Evolutionary conservation across 2,888 invertebrate species (phyloP).

Genomic region (Oscheius sp.): DNA sequence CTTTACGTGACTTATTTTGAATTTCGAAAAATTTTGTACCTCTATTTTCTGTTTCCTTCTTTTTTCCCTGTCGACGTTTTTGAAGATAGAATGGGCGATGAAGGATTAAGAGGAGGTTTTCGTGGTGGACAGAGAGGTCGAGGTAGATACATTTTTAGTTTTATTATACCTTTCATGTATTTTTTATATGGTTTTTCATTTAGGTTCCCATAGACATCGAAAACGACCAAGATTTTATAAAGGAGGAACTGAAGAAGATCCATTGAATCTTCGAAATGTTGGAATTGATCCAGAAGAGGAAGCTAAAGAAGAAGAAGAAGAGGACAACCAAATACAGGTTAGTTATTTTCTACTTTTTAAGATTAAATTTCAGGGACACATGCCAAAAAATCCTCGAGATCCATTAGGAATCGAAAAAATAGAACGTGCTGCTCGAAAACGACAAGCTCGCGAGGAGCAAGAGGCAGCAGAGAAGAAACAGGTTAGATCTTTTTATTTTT

Average conservation of each 20-base stretch:
- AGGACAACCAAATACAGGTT: conserved; percentile 11
- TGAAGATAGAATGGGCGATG: no score
- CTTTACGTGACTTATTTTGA: no score
- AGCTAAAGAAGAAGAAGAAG: background rate
- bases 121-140: background rate
- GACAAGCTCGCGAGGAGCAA: background rate
- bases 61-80: no score
- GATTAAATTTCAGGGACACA: background rate
- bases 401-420: conserved; percentile 5
- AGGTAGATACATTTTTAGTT: background rate
- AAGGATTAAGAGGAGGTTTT: no score
- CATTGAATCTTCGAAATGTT: conserved; percentile 6
- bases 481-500: background rate
- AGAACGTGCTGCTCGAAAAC: background rate
- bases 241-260: conserved; percentile 18
- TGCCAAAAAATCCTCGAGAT: conserved; percentile 16
- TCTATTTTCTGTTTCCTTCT: no score
- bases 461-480: background rate
- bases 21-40: no score
- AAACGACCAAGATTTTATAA: background rate
- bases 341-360: background rate
- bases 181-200: no score
- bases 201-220: background rate
- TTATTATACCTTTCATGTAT: background rate
- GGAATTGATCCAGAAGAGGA: conserved; percentile 5